A percentile compares a stretch with the other conserved stretches of the same genome.
phyloP scores from a whole-genome alignment of 2,113 vertebrate species.

The Gambusia holbrooki region DNA sequence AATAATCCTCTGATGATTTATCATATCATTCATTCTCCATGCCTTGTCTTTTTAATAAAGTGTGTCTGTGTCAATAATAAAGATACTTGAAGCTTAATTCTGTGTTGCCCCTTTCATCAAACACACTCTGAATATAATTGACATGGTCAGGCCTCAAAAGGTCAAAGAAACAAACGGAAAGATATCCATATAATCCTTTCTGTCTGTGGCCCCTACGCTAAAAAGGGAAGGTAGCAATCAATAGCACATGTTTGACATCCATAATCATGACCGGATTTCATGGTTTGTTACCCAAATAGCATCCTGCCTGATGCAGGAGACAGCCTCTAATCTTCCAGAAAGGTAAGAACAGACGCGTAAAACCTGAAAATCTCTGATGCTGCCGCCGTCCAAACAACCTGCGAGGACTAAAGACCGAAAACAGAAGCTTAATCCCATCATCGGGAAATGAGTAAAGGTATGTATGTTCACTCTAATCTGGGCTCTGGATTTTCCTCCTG shows the following conservation, averaged over 20 bases:
- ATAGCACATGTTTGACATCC: background rate
- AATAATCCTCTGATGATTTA: background rate
- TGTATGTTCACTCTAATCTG: constrained; percentile 11
- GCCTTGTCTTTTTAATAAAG: background rate
- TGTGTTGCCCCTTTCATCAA: background rate
- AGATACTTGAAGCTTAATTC: background rate
- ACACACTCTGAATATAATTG: background rate
- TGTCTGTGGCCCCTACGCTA: background rate
- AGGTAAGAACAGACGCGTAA: background rate
- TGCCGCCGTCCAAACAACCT: constrained; percentile 7
- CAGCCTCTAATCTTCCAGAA: background rate
- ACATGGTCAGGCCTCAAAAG: background rate
- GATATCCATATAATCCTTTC: background rate
- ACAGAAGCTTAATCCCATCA: constrained; percentile 26
- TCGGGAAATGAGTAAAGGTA: constrained; percentile 9
- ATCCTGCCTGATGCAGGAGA: constrained; percentile 1
- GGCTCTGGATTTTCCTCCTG: background rate
- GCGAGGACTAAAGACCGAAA: background rate
- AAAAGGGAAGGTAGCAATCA: background rate
- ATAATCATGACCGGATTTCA: background rate
- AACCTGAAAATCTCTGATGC: background rate
- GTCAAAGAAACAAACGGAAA: background rate
- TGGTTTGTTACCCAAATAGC: constrained; percentile 6
- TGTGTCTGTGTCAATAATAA: background rate
- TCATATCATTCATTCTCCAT: background rate